Evolutionary conservation across 2,797 vertebrate species (phyloP), one percentile per base, ranked within the genome.

Genomic region (Falco novaeseelandiae): DNA sequence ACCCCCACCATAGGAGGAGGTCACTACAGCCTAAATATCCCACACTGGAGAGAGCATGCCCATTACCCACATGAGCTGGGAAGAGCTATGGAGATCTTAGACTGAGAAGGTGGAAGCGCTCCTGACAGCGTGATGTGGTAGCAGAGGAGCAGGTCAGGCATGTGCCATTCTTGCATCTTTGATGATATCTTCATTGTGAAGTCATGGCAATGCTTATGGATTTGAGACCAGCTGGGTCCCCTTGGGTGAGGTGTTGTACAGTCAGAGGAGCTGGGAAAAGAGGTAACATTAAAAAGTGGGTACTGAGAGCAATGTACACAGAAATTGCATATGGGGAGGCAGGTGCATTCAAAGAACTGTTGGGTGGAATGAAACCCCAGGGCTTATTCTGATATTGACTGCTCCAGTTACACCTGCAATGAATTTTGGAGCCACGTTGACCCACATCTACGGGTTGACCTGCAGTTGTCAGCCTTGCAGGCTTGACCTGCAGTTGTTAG

Each of bases 21-120:
- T 61, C 36, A 30, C 67, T 8, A 12, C 22, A 76, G 32, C 44
- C 14, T 8, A 13, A n/a, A 12, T 54, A 27, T 25, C 30, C 26
- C 23, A 5, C 12, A 2, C 8, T 3, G 1, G 9, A 10, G 11
- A n/a, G 8, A 73, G 9, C 15, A 1, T 0, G 1, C 17, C 55
- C 11, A 14, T 17, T 2, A 2, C 12, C 32, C 29, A 3, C 21
- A 4, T 0, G 3, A 26, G 19, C 15, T 78, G 65, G 48, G 30
- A 25, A 80, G 17, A 57, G 46, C 27, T 32, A 7, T 26, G 25
- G 58, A 42, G 59, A 14, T 46, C 14, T 40, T 26, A 38, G 27
- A 19, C 7, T 12, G 44, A 25, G 73, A 54, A 65, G 51, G 16
- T 52, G 36, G 48, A 46, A 52, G 11, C 3, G 9, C 32, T 72